Percentiles rank a stretch among this genome's conserved stretches.
phyloP scores from a whole-genome alignment of 2,888 invertebrate species.

The Eudasyphora cyanicolor region DNA sequence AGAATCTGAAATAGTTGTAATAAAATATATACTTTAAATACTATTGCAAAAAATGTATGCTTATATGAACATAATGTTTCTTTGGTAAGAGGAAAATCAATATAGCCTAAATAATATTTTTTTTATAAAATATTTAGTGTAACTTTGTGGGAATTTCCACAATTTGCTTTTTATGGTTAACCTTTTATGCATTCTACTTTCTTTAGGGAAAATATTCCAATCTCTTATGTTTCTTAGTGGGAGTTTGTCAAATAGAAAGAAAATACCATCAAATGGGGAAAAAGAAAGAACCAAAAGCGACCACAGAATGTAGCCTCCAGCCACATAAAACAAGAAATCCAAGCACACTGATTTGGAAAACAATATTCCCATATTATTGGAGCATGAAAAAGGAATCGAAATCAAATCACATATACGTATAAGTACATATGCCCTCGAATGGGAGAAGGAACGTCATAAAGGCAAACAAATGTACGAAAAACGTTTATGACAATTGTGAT shows the following conservation, averaged over 20 bases:
- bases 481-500: constrained; percentile 63
- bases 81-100: background rate
- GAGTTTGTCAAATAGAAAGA: background rate
- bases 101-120: too few relatives aligned
- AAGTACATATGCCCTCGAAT: background rate
- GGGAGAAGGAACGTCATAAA: constrained; percentile 19
- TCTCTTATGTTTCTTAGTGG: background rate
- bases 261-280: background rate
- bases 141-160: too few relatives aligned
- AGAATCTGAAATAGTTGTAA: constrained; percentile 28
- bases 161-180: too few relatives aligned
- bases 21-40: background rate
- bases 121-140: too few relatives aligned
- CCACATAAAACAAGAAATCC: constrained; percentile 50
- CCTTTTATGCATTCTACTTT: too few relatives aligned
- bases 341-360: constrained; percentile 64
- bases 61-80: background rate
- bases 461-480: constrained; percentile 45
- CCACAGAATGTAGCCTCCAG: constrained; percentile 32
- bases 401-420: background rate
- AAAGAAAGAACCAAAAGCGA: constrained; percentile 3
- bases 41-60: background rate
- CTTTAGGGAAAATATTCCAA: too few relatives aligned
- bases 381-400: constrained; percentile 25
- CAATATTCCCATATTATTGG: constrained; percentile 61